Conservation (phyloP, 1,140 invertebrate species). For the Whitmania pigra region DNA sequence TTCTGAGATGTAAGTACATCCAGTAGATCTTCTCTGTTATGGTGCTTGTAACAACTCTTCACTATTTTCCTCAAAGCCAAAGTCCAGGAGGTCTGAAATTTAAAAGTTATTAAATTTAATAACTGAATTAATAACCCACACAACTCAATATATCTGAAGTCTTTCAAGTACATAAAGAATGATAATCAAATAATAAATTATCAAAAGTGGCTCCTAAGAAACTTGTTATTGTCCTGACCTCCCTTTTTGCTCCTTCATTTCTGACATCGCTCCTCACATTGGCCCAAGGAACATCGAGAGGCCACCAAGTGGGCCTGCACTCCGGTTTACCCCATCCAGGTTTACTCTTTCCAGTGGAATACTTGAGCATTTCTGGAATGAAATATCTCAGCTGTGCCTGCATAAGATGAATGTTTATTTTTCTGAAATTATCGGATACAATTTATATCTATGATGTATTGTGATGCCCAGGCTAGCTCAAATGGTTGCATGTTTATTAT, state of each 20-base stretch:
- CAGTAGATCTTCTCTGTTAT: slow-evolving; percentile 83
- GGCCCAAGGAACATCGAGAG: slow-evolving; percentile 87
- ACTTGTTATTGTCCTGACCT: slow-evolving; percentile 49
- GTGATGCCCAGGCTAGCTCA: background rate
- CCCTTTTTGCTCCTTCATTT: slow-evolving; percentile 89
- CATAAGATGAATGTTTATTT: slow-evolving; percentile 18
- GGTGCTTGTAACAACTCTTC: slow-evolving; percentile 95
- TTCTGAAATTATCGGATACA: background rate
- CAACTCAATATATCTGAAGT: too few relatives aligned
- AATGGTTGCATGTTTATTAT: background rate
- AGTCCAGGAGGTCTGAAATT: slow-evolving; percentile 85
- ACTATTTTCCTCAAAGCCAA: slow-evolving; percentile 90
- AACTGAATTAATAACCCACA: too few relatives aligned
- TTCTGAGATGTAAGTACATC: slow-evolving; percentile 69
- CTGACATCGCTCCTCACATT: slow-evolving; percentile 93
- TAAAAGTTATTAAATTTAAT: background rate
- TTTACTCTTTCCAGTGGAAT: slow-evolving; percentile 87
- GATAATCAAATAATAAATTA: too few relatives aligned
- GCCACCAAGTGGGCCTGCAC: slow-evolving; percentile 91
- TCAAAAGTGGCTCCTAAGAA: too few relatives aligned
- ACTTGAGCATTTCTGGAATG: slow-evolving; percentile 93
- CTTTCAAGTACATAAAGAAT: too few relatives aligned
- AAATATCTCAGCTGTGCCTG: slow-evolving; percentile 81
- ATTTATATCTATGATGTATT: too few relatives aligned
- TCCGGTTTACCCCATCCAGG: slow-evolving; percentile 93